Percentiles rank a stretch among this genome's conserved stretches.
These are phyloP conservation scores for Galleria mellonella DNA, from an alignment of 1,140 invertebrate species.

Conservation along the genomic window DNA sequence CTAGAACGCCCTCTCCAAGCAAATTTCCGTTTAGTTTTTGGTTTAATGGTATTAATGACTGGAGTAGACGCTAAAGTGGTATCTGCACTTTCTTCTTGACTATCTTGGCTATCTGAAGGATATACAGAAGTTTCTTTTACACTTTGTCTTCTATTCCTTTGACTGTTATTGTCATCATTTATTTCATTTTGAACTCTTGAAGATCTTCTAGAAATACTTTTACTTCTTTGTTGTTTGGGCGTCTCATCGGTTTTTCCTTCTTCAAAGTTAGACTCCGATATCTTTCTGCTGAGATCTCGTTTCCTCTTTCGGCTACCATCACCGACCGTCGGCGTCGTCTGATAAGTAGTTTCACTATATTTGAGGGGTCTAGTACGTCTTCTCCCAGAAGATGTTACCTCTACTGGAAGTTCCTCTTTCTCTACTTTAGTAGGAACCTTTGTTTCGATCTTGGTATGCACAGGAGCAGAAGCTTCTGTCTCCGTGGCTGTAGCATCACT, in stretches of 20 bases:
- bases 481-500: constrained; percentile 59
- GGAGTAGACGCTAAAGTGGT: constrained; percentile 29
- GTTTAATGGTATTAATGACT: constrained; percentile 31
- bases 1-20: constrained; percentile 37
- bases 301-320: constrained; percentile 55
- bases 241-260: constrained; percentile 41
- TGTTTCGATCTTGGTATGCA: constrained; percentile 24
- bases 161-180: constrained; percentile 45
- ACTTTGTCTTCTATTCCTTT: constrained; percentile 40
- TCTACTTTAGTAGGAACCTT: constrained; percentile 26
- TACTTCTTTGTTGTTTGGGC: constrained; percentile 54
- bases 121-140: constrained; percentile 35
- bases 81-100: constrained; percentile 45
- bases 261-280: constrained; percentile 45
- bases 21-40: constrained; percentile 64
- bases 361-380: constrained; percentile 76
- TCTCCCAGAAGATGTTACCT: constrained; percentile 76
- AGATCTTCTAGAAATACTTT: constrained; percentile 60
- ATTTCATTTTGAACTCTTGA: constrained; percentile 57
- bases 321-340: constrained; percentile 42
- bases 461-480: constrained; percentile 25
- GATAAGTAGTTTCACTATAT: constrained; percentile 76
- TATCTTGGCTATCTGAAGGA: constrained; percentile 65
- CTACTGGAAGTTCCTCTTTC: constrained; percentile 41
- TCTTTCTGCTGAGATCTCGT: constrained; percentile 46